Base-by-base conservation (phyloP, 1,140 invertebrate genomes). In the Cyclina sinensis region DNA sequence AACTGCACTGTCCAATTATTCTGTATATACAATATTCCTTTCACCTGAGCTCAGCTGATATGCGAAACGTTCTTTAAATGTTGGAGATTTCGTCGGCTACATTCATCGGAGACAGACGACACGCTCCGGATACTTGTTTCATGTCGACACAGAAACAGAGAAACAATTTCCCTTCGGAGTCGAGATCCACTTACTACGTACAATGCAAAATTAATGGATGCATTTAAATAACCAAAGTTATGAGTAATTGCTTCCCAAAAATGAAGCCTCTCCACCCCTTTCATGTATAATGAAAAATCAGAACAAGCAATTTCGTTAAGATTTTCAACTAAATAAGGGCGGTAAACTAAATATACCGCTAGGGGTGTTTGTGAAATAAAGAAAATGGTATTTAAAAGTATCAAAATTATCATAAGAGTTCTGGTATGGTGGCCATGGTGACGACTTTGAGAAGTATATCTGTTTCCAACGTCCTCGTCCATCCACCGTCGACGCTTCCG, bases 131-230 rank as follows among this genome's bases (percentile, higher is more conserved):
- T 12, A 12, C n/a, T n/a, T 3, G 32, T 30, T 27, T 65, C n/a
- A 5, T 48, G 7, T 24, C 48, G 32, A 35, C 79, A 81, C 57
- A 39, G 12, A 2, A 81, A 62, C 2, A 81, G 32, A 81, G 5
- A 39, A 39, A 62, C 21, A 21, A 84, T 24, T 32, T 84, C 81
- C 43, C n/a, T 12, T 73, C 81, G 81, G 35, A 84, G 73, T 51
- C 30, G 14, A 12, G 59, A 51, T 3, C 81, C 81, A 73, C 81
- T 84, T 1, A 84, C n/a, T 1, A 70, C 65, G 37, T 84, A 84
- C 39, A 84, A 21, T 9, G 73, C 27, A 51, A 84, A 84, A 46
- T 84, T 84, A 73, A 70, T 70, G 21, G 62, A 46, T 12, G 62
- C 62, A 51, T 84, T 84, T 1, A 57, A 43, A 24, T 73, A 84